Percentiles rank a stretch among this genome's conserved stretches.
These are phyloP conservation scores for Epicampocera succincta DNA, from an alignment of 2,888 invertebrate genomes.

Conservation along the genomic window DNA sequence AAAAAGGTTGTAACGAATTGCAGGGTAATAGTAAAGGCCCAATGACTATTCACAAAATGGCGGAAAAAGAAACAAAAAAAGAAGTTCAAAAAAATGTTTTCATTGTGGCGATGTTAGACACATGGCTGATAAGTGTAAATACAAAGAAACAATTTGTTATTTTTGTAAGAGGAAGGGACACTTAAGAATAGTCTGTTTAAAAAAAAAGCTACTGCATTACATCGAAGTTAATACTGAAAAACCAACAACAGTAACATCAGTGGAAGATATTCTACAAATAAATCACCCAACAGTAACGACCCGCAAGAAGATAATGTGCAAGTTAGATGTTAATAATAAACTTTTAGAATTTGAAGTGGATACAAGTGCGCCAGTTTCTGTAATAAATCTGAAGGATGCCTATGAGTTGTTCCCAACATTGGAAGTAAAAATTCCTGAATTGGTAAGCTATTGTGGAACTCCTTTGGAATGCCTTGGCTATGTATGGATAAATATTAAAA, in stretches of 20 bases:
- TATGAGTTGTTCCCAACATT: slow-evolving; percentile 40
- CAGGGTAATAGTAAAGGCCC: slow-evolving; percentile 27
- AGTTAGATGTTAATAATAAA: too few relatives aligned
- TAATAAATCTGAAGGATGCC: slow-evolving; percentile 35
- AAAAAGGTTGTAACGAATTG: slow-evolving; percentile 57
- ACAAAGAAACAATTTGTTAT: too few relatives aligned
- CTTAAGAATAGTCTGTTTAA: too few relatives aligned
- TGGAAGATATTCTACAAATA: too few relatives aligned
- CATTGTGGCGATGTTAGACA: not conserved
- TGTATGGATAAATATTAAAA: slow-evolving; percentile 23
- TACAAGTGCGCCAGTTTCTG: slow-evolving; percentile 41
- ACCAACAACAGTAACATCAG: not conserved
- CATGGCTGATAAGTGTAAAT: too few relatives aligned
- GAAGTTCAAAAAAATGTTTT: slow-evolving; percentile 48
- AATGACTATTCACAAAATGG: slow-evolving; percentile 41
- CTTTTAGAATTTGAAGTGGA: slow-evolving; percentile 47
- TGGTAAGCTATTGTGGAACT: too few relatives aligned
- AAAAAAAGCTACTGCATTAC: too few relatives aligned
- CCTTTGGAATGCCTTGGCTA: too few relatives aligned
- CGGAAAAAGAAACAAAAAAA: slow-evolving; percentile 34
- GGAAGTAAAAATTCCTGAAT: too few relatives aligned
- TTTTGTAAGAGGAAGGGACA: not conserved
- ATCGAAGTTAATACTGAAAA: not conserved
- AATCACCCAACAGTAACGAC: too few relatives aligned
- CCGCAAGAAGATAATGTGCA: slow-evolving; percentile 20